Conservation (phyloP, 2,113 vertebrate genomes). For the Scomber japonicus region DNA sequence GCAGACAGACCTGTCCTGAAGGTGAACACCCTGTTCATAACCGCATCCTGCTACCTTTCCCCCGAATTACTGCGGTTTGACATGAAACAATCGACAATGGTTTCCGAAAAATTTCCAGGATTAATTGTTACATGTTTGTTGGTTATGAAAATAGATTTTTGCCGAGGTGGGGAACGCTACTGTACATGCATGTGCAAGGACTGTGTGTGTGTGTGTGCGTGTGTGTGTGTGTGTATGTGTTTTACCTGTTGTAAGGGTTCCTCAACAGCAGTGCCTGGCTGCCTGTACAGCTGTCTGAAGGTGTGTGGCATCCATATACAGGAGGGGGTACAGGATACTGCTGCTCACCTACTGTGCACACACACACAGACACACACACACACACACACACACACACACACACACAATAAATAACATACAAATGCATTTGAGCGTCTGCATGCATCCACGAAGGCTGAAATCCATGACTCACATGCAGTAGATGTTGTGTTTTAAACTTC, state of each 20-base stretch:
- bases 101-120: slow-evolving; percentile 31
- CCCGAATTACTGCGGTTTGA: slow-evolving; percentile 21
- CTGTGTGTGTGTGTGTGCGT: slow-evolving; percentile 27
- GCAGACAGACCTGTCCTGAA: slow-evolving; percentile 65
- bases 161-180: neutral
- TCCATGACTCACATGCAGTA: neutral
- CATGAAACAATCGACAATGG: slow-evolving; percentile 62
- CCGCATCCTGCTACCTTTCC: slow-evolving; percentile 61
- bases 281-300: slow-evolving; percentile 94
- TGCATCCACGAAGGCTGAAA: neutral
- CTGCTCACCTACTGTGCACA: slow-evolving; percentile 88
- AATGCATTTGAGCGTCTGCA: neutral
- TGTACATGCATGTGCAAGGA: neutral
- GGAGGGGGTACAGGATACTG: slow-evolving; percentile 96
- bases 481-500: neutral
- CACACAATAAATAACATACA: neutral
- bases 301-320: slow-evolving; percentile 96
- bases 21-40: slow-evolving; percentile 76
- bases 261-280: slow-evolving; percentile 96
- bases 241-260: slow-evolving; percentile 97
- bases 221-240: slow-evolving; percentile 52
- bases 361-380: slow-evolving; percentile 56
- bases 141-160: slow-evolving; percentile 50
- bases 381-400: neutral
- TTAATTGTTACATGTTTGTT: neutral